Conservation (phyloP, 2,888 invertebrate species). For the Drosophila recens region DNA sequence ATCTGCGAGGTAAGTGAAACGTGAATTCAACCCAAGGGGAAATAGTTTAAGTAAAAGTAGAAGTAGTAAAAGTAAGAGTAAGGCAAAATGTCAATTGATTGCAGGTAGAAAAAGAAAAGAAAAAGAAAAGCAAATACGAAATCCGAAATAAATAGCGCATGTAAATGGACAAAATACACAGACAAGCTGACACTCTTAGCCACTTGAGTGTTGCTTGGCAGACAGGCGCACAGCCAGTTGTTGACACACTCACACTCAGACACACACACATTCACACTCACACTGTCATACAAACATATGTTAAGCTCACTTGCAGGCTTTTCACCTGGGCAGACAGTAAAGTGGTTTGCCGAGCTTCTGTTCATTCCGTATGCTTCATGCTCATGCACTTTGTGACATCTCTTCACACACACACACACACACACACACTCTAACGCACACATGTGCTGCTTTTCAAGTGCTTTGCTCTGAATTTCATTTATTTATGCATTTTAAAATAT, state of each 20-base stretch:
- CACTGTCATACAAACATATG: conserved; percentile 14
- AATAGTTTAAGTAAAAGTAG: conserved; percentile 21
- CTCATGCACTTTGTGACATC: conserved; percentile 46
- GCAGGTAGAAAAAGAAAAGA: conserved; percentile 12
- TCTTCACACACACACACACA: conserved; percentile 23
- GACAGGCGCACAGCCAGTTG: conserved; percentile 44
- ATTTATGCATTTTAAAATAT: conserved; percentile 26
- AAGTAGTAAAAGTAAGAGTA: conserved; percentile 8
- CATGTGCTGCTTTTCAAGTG: conserved; percentile 12
- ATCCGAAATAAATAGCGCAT: conserved; percentile 28
- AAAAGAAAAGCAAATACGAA: neutral
- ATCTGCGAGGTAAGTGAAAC: conserved; percentile 88
- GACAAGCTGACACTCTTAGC: conserved; percentile 43
- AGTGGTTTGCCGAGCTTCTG: conserved; percentile 39
- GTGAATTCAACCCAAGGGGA: neutral
- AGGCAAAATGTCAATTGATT: conserved; percentile 43
- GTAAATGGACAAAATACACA: conserved; percentile 48
- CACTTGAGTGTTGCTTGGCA: conserved; percentile 59
- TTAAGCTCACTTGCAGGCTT: conserved; percentile 49
- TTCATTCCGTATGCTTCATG: conserved; percentile 38
- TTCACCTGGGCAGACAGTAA: conserved; percentile 52
- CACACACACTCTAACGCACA: neutral
- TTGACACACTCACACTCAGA: conserved; percentile 50
- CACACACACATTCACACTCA: neutral
- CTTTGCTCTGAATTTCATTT: conserved; percentile 11